A percentile compares a stretch with the other conserved stretches of the same genome.
These are phyloP conservation scores for Synanceia verrucosa DNA, from an alignment of 2,797 vertebrate genomes.

Conservation along the genomic window DNA sequence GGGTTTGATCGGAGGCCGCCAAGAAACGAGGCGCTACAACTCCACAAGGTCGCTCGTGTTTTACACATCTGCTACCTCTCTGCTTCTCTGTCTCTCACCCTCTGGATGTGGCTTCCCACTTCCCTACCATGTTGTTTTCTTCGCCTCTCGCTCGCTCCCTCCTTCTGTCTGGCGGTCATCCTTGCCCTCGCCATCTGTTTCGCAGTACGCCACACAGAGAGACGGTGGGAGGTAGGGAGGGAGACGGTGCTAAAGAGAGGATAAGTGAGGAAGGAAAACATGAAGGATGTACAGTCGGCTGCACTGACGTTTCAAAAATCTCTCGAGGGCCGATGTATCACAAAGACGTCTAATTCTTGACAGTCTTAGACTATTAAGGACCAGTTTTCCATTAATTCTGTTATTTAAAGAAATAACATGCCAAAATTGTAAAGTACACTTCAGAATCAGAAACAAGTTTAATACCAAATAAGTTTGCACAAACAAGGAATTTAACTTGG, in stretches of 20 bases:
- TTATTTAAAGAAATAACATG: background rate
- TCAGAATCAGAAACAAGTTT: too few relatives aligned
- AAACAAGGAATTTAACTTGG: too few relatives aligned
- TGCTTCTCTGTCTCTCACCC: conserved; percentile 39
- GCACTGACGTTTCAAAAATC: conserved; percentile 4
- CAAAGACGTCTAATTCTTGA: background rate
- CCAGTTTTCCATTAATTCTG: background rate
- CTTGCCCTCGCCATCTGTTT: conserved; percentile 79
- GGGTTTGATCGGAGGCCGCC: conserved; percentile 56
- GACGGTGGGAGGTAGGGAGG: conserved; percentile 36
- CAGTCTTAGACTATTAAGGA: background rate
- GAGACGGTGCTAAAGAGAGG: conserved; percentile 25
- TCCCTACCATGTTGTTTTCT: conserved; percentile 52
- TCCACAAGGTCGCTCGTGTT: conserved; percentile 70
- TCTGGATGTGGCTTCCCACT: conserved; percentile 56
- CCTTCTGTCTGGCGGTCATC: conserved; percentile 71
- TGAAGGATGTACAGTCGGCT: conserved; percentile 12
- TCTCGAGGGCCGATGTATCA: background rate
- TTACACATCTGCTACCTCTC: conserved; percentile 74
- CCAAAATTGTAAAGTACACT: background rate
- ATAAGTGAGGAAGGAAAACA: conserved; percentile 21
- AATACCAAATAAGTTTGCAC: too few relatives aligned
- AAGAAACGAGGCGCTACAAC: conserved; percentile 50
- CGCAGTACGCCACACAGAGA: conserved; percentile 55
- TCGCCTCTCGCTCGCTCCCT: conserved; percentile 53